A percentile compares a stretch with the other conserved stretches of the same genome.
Evolutionary conservation across 2,888 invertebrate genomes (phyloP).

Genomic region (Agrotis segetum): DNA sequence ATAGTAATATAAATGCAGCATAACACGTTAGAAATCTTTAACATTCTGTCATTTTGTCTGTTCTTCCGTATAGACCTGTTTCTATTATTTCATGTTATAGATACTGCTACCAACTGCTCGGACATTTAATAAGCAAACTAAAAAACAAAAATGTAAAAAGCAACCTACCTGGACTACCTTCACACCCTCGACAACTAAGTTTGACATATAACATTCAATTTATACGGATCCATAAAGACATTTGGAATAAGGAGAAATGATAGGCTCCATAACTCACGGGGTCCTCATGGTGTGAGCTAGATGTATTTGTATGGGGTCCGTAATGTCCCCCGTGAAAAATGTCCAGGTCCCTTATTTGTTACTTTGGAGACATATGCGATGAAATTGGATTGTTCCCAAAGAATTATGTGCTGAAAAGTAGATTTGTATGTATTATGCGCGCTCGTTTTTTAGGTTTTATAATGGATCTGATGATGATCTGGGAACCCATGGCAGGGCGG

Average conservation of each 20-base stretch:
- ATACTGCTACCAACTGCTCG: too few relatives aligned
- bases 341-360: conserved; percentile 49
- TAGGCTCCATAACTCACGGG: conserved; percentile 74
- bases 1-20: too few relatives aligned
- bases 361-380: conserved; percentile 54
- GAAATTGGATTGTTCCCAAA: conserved; percentile 52
- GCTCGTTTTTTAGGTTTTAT: conserved; percentile 3
- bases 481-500: too few relatives aligned
- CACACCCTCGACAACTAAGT: conserved; percentile 17
- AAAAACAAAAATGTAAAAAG: too few relatives aligned
- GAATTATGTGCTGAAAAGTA: conserved; percentile 42
- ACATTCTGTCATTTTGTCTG: too few relatives aligned
- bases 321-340: conserved; percentile 63
- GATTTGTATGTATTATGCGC: neutral
- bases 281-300: conserved; percentile 66
- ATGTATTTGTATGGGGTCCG: conserved; percentile 65
- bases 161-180: too few relatives aligned
- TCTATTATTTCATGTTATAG: too few relatives aligned
- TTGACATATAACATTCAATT: conserved; percentile 66
- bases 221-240: conserved; percentile 74
- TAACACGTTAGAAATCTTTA: too few relatives aligned
- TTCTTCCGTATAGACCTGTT: too few relatives aligned
- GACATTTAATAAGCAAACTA: too few relatives aligned
- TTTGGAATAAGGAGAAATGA: conserved; percentile 73
- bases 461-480: too few relatives aligned